Conservation (phyloP, 2,888 invertebrate genomes). For the Rhabditoides inermis region DNA sequence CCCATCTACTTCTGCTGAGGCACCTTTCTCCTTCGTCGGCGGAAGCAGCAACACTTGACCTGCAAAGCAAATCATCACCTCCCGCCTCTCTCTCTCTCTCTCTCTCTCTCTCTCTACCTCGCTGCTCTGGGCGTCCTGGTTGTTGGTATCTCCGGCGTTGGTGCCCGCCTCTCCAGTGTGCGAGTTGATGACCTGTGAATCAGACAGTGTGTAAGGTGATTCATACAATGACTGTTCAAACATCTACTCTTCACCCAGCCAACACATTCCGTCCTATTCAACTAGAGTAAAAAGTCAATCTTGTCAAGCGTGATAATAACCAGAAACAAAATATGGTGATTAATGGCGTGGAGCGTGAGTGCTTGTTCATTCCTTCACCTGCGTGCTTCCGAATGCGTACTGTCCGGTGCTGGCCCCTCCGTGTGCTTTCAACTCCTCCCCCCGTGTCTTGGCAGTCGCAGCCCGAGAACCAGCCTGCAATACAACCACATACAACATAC, state of each 20-base stretch:
- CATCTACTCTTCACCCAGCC: not conserved
- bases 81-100: constrained; percentile 1
- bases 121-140: constrained; percentile 30
- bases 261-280: no score
- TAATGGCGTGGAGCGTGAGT: no score
- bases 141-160: constrained; percentile 23
- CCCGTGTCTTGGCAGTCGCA: no score
- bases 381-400: not conserved
- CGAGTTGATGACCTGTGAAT: constrained; percentile 47
- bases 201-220: not conserved
- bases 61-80: constrained; percentile 8
- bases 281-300: no score
- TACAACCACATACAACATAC: no score
- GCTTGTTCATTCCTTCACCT: no score
- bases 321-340: no score
- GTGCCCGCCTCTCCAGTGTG: constrained; percentile 47
- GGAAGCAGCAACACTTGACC: constrained; percentile 50
- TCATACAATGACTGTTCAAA: not conserved
- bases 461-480: no score
- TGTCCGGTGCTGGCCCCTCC: not conserved
- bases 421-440: no score
- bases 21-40: constrained; percentile 44
- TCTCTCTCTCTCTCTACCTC: constrained; percentile 36
- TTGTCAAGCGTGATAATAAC: not conserved
- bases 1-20: constrained; percentile 7